Evolutionary conservation across 2,113 vertebrate species (phyloP).

Genomic region (Brachyhypopomus gauderio): DNA sequence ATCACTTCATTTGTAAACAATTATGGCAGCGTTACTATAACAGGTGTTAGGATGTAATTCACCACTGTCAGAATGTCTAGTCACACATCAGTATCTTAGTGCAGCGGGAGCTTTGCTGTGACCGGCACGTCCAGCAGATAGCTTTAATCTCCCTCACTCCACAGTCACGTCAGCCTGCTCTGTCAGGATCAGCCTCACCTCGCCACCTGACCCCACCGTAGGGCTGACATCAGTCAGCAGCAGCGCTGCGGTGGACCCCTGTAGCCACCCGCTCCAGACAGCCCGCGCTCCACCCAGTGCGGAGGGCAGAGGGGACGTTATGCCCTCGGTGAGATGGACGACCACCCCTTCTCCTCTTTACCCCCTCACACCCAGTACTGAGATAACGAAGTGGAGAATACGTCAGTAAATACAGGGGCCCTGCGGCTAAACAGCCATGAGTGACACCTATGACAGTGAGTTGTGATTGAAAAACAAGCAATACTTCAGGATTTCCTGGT

Average conservation of each 20-base stretch:
- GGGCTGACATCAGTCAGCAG: neutral
- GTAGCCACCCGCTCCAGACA: too few species aligned
- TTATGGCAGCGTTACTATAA: constrained; percentile 55
- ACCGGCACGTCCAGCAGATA: neutral
- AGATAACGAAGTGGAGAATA: constrained; percentile 15
- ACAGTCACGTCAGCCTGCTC: neutral
- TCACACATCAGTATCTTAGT: neutral
- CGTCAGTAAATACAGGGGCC: neutral
- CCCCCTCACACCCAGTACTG: neutral
- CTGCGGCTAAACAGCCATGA: too few species aligned
- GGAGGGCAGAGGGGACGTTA: too few species aligned
- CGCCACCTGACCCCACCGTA: neutral
- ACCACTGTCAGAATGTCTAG: constrained; percentile 34
- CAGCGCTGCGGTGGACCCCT: too few species aligned
- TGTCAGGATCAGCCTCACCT: neutral
- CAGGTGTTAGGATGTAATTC: constrained; percentile 48
- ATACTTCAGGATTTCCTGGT: too few species aligned
- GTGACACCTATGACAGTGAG: too few species aligned
- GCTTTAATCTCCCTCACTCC: neutral
- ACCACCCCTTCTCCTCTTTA: neutral
- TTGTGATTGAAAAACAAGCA: too few species aligned
- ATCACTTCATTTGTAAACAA: constrained; percentile 56
- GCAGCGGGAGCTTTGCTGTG: neutral
- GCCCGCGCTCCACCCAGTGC: too few species aligned
- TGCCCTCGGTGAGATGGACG: too few species aligned